phyloP scores from a whole-genome alignment of 2,888 invertebrate species.

The Hoplodrina blanda region DNA sequence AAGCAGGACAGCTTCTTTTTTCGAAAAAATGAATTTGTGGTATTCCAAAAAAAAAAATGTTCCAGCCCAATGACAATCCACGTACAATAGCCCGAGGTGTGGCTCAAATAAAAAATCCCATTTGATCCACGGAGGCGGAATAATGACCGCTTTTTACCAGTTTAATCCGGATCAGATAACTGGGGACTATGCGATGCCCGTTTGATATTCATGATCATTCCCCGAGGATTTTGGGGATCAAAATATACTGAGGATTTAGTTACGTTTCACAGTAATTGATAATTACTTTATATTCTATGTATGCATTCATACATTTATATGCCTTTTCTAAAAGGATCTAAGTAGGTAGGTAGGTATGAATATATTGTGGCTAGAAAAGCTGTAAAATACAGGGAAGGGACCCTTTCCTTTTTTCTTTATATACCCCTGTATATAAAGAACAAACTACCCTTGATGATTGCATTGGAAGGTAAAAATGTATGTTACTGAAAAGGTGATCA shows the following conservation, averaged over 20 bases:
- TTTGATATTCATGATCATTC: slow-evolving; percentile 88
- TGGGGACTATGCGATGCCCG: slow-evolving; percentile 79
- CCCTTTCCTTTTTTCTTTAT: no score
- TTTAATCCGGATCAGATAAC: slow-evolving; percentile 88
- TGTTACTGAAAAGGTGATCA: not conserved
- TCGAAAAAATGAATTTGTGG: no score
- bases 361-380: no score
- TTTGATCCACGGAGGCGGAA: slow-evolving; percentile 84
- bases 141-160: slow-evolving; percentile 89
- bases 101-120: slow-evolving; percentile 86
- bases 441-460: no score
- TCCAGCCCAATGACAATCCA: slow-evolving; percentile 76
- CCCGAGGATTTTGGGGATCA: slow-evolving; percentile 75
- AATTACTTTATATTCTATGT: slow-evolving; percentile 3
- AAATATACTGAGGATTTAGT: slow-evolving; percentile 45
- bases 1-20: no score
- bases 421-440: no score
- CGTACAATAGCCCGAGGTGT: slow-evolving; percentile 85
- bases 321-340: not conserved
- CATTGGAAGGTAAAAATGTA: no score
- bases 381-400: no score
- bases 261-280: slow-evolving; percentile 39
- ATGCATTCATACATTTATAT: not conserved
- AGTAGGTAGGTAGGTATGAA: no score
- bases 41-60: slow-evolving; percentile 57